These are phyloP conservation scores for Agrochola lota DNA, from an alignment of 2,888 invertebrate species.

Conservation along the genomic window DNA sequence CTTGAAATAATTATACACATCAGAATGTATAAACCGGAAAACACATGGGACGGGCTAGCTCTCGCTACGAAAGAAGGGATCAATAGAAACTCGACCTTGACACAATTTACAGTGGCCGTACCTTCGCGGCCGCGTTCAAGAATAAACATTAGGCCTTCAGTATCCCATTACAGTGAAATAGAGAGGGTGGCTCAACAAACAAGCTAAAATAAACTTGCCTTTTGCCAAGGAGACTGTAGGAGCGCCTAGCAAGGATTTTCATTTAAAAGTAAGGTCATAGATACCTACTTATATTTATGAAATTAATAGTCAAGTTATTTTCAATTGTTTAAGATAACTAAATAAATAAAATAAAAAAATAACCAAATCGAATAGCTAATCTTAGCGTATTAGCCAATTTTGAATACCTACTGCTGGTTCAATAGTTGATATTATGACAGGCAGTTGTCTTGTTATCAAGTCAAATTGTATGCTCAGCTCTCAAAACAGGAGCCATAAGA, in stretches of 20 bases:
- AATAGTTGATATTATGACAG: neutral
- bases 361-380: too few relatives aligned
- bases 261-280: conserved; percentile 9
- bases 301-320: neutral
- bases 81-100: conserved; percentile 88
- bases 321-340: neutral
- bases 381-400: neutral
- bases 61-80: conserved; percentile 85
- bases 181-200: conserved; percentile 73
- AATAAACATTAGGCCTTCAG: conserved; percentile 84
- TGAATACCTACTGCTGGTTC: neutral
- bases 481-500: neutral
- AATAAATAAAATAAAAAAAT: neutral
- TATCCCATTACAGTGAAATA: conserved; percentile 76
- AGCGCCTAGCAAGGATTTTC: conserved; percentile 1
- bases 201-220: conserved; percentile 70
- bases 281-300: neutral
- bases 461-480: neutral
- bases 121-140: conserved; percentile 81
- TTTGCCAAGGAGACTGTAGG: conserved; percentile 28
- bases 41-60: conserved; percentile 81
- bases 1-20: conserved; percentile 77
- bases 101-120: conserved; percentile 86
- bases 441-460: neutral
- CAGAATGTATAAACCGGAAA: conserved; percentile 76